Conservation (phyloP, 2,888 invertebrate species). For the Dichetophora obliterata region DNA sequence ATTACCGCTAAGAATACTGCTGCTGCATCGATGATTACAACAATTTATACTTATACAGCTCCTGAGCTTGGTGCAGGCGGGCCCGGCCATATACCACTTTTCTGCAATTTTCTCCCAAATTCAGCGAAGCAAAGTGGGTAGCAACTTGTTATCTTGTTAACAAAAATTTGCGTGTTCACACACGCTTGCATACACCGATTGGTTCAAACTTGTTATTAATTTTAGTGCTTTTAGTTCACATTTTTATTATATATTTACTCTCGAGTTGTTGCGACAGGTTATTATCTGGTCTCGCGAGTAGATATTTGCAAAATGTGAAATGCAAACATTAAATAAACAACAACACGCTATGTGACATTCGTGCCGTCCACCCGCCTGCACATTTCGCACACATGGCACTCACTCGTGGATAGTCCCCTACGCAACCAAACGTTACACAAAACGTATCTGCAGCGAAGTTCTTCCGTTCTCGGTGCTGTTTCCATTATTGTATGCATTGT, state of each 20-base stretch:
- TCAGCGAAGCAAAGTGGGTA: conserved; percentile 13
- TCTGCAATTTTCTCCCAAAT: background rate
- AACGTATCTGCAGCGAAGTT: background rate
- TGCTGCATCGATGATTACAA: no score
- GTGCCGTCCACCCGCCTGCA: background rate
- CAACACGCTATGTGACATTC: conserved; percentile 57
- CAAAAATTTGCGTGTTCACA: conserved; percentile 70
- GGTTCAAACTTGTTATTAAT: conserved; percentile 25
- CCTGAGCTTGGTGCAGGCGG: background rate
- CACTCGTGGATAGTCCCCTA: no score
- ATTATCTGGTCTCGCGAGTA: conserved; percentile 47
- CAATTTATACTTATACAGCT: no score
- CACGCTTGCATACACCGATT: conserved; percentile 50
- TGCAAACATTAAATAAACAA: conserved; percentile 61
- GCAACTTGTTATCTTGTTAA: conserved; percentile 67
- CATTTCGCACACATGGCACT: background rate
- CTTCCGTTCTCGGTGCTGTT: background rate
- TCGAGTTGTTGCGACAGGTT: conserved; percentile 6
- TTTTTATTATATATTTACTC: background rate
- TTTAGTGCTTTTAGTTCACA: conserved; percentile 6
- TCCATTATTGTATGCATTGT: conserved; percentile 45
- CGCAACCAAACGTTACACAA: background rate
- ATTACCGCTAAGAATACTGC: no score
- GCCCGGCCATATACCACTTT: background rate
- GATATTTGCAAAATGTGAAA: conserved; percentile 58